Evolutionary conservation across 2,113 vertebrate genomes (phyloP).

Genomic region (Hucho hucho): DNA sequence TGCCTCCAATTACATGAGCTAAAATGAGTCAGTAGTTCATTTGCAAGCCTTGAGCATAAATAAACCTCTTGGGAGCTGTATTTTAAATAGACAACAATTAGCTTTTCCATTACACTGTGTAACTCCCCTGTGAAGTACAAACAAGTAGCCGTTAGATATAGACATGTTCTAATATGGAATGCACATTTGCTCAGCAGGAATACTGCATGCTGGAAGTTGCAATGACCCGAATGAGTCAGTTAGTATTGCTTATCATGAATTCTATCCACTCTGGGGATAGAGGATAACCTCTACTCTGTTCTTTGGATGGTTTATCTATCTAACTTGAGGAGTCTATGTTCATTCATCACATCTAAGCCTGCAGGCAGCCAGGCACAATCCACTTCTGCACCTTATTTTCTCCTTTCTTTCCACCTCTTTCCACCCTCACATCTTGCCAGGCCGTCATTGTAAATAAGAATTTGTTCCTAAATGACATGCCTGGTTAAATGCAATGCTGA

Average conservation of each 20-base stretch:
- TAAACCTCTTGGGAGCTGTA: neutral
- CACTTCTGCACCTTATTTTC: no score
- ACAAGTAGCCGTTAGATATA: constrained; percentile 7
- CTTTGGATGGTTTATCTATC: neutral
- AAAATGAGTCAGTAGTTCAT: neutral
- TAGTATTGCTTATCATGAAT: constrained; percentile 56
- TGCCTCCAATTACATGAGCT: neutral
- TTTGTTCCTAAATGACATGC: no score
- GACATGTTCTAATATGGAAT: constrained; percentile 34
- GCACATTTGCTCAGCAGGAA: constrained; percentile 30
- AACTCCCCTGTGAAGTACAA: neutral
- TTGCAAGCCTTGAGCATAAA: neutral
- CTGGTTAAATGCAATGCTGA: no score
- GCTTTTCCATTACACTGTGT: neutral
- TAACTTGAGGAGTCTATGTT: neutral
- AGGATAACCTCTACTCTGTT: neutral
- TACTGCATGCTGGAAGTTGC: constrained; percentile 22
- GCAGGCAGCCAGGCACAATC: no score
- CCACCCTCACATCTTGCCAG: no score
- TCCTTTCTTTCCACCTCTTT: no score
- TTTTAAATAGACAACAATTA: neutral
- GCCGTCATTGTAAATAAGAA: no score
- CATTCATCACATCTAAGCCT: neutral
- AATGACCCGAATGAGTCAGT: constrained; percentile 72
- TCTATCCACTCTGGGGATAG: constrained; percentile 58